These are phyloP conservation scores for Ormyrus pomaceus DNA, from an alignment of 2,888 invertebrate genomes.

Conservation along the genomic window DNA sequence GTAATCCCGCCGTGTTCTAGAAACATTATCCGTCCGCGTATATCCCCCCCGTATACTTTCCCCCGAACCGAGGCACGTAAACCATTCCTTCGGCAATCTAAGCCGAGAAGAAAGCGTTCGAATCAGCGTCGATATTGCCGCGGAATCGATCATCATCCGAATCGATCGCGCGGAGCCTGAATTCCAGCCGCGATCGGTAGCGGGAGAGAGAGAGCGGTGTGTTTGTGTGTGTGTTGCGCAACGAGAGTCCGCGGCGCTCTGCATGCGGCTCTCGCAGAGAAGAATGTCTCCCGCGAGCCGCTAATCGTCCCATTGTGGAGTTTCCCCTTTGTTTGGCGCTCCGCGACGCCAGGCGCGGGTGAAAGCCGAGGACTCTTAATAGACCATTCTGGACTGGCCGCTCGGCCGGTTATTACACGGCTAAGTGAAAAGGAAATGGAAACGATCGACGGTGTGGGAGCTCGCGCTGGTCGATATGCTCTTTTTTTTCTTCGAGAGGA, in stretches of 20 bases:
- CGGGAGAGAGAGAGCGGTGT: background rate
- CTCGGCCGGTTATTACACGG: constrained; percentile 34
- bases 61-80: too few relatives aligned
- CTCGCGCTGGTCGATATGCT: too few relatives aligned
- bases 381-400: constrained; percentile 24
- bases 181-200: constrained; percentile 9
- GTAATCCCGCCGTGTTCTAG: too few relatives aligned
- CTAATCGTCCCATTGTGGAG: constrained; percentile 68
- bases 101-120: background rate
- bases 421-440: constrained; percentile 52
- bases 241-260: constrained; percentile 2
- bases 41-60: too few relatives aligned
- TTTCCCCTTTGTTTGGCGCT: constrained; percentile 49
- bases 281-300: constrained; percentile 36
- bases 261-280: background rate
- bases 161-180: constrained; percentile 8
- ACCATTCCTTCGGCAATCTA: too few relatives aligned
- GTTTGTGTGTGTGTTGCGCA: constrained; percentile 18
- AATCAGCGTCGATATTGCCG: background rate
- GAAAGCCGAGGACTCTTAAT: constrained; percentile 52
- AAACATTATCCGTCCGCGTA: too few relatives aligned
- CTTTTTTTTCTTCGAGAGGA: background rate
- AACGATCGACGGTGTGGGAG: constrained; percentile 5
- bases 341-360: constrained; percentile 7
- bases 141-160: background rate